Evolutionary conservation across 2,113 vertebrate genomes (phyloP).

Genomic region (Helogale parvula): DNA sequence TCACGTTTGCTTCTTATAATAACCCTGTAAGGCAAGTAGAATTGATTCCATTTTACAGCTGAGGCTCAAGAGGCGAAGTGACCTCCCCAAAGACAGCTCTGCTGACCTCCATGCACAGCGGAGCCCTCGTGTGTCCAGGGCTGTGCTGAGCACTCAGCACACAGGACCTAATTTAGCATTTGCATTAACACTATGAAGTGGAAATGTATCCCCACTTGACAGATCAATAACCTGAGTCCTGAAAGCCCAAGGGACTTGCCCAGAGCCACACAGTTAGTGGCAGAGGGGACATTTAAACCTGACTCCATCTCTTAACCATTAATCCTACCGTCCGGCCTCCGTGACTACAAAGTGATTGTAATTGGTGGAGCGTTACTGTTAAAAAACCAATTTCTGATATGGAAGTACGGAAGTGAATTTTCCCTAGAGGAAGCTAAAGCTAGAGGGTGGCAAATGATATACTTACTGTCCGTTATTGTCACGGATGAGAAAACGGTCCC

Average conservation of each 20-base stretch:
- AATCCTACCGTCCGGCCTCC: background rate
- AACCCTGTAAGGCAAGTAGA: background rate
- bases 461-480: background rate
- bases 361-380: background rate
- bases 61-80: background rate
- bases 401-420: background rate
- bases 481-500: background rate
- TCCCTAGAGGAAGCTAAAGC: background rate
- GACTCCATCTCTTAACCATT: background rate
- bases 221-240: background rate
- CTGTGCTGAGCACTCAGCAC: too few species aligned
- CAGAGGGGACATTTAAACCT: background rate
- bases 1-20: background rate
- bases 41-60: background rate
- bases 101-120: background rate
- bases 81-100: background rate
- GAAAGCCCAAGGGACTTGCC: background rate
- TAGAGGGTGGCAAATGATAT: background rate
- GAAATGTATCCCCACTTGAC: background rate
- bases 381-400: background rate
- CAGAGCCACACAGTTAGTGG: background rate
- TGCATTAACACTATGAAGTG: background rate
- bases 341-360: background rate
- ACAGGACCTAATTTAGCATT: background rate
- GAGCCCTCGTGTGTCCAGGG: accelerated